Percentiles rank a stretch among this genome's conserved stretches.
These are phyloP conservation scores for Lamellibrachia satsuma DNA, from an alignment of 2,888 invertebrate genomes.

Conservation along the genomic window DNA sequence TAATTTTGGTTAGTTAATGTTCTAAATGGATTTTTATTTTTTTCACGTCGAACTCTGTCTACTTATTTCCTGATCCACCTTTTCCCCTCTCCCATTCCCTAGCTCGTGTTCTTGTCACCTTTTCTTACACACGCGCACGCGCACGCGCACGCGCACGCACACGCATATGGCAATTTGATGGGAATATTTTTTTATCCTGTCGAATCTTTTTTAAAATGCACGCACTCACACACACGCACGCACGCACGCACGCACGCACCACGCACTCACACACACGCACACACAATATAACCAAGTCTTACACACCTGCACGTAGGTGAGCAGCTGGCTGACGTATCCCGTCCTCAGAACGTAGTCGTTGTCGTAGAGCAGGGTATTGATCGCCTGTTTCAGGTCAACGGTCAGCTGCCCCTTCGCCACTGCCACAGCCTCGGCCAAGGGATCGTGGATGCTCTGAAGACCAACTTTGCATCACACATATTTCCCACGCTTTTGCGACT, in stretches of 20 bases:
- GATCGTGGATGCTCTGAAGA: neutral
- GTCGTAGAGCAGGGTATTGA: neutral
- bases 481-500: neutral
- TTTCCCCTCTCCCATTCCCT: no score
- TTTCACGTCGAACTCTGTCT: no score
- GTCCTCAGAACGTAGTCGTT: neutral
- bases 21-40: neutral
- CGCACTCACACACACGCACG: no score
- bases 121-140: no score
- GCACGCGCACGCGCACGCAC: no score
- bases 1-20: neutral
- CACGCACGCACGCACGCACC: no score
- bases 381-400: neutral
- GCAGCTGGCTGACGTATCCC: neutral
- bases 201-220: no score
- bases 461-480: neutral
- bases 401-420: neutral
- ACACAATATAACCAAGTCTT: neutral
- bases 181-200: no score
- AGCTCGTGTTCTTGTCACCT: no score
- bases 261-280: no score
- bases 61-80: no score
- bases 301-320: slow-evolving; percentile 5
- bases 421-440: neutral
- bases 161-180: no score